Base-by-base conservation (phyloP, 2,113 vertebrate genomes). In the Chamaea fasciata region DNA sequence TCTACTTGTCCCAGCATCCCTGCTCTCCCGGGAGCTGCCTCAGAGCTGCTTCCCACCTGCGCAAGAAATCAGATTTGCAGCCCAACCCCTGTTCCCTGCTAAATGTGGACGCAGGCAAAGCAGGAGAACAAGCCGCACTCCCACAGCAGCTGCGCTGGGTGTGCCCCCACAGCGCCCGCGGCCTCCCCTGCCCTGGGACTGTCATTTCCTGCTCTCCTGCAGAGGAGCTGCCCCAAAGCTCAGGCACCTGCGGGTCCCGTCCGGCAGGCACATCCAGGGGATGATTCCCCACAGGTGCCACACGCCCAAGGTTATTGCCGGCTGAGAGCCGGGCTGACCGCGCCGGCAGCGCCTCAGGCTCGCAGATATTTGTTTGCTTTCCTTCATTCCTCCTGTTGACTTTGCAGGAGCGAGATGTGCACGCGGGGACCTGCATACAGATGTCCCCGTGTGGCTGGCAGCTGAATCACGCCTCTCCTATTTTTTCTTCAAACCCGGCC, bases 221-320 rank as follows among this genome's bases (percentile, higher is more conserved):
- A 23, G 31, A 26, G 44, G 9, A 9, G 47, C 26, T 70, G 30
- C 13, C 46, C 50, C 46, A 15, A 19, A 37, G 76, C 80, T 44
- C 46, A 9, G 17, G 2, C 47, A 21, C 1, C 60, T 2, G 10
- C 41, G 6, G 59, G 49, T 31, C 26, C 75, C 11, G 6, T 28
- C 47, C 83, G 5, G 28, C 1, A 2, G 26, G 37, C 4, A 0
- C 21, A 1, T 0, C 26, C 17, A 0, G 1, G 2, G 0, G 18
- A 7, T 14, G 70, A 0, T 7, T 17, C 8, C 13, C n/a, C n/a
- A 1, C 20, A 7, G 7, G 3, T 15, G 63, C 68, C 21, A 1
- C 0, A 11, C 5, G 31, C 39, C 4, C 37, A 9, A 41, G 83
- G 83, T 7, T n/a, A 3, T 4, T 5, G 14, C 21, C 0, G 7